Percentiles rank a stretch among this genome's conserved stretches.
Conservation (phyloP, 2,797 vertebrate genomes). For the Gastrophryne carolinensis region DNA sequence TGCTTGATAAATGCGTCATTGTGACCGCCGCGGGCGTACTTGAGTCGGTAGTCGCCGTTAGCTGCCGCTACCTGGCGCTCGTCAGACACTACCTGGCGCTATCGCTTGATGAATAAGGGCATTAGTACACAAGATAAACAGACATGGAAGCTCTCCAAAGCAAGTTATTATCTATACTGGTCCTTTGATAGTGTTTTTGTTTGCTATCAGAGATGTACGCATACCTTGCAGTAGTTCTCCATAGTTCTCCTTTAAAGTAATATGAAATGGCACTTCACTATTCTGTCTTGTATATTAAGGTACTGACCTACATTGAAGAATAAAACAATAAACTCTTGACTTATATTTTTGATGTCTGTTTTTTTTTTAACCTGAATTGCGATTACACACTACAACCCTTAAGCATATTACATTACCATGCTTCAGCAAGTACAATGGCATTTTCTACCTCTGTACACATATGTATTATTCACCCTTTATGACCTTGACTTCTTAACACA, state of each 20-base stretch:
- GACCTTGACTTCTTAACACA: constrained; percentile 3
- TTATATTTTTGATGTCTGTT: constrained; percentile 23
- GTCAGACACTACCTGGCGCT: too few relatives aligned
- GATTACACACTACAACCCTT: constrained; percentile 20
- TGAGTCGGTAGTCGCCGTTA: too few relatives aligned
- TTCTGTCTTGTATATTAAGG: not conserved
- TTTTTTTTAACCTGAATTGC: constrained; percentile 28
- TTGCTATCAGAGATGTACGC: too few relatives aligned
- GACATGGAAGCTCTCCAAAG: too few relatives aligned
- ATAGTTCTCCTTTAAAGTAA: not conserved
- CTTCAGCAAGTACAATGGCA: constrained; percentile 16
- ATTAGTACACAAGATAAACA: too few relatives aligned
- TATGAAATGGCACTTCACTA: not conserved
- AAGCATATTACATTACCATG: constrained; percentile 19
- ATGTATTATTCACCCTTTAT: constrained; percentile 18
- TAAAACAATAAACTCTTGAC: constrained; percentile 19
- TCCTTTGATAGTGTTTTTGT: too few relatives aligned
- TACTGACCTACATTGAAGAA: constrained; percentile 6
- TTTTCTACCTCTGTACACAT: constrained; percentile 16
- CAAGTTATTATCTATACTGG: too few relatives aligned
- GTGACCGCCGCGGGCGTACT: too few relatives aligned
- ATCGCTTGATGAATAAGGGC: too few relatives aligned
- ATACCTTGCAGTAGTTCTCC: not conserved
- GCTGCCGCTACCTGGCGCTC: too few relatives aligned
- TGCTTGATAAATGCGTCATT: too few relatives aligned